Percentiles rank a stretch among this genome's conserved stretches.
Evolutionary conservation across 2,113 vertebrate genomes (phyloP).

Genomic region (Nipponia nippon): DNA sequence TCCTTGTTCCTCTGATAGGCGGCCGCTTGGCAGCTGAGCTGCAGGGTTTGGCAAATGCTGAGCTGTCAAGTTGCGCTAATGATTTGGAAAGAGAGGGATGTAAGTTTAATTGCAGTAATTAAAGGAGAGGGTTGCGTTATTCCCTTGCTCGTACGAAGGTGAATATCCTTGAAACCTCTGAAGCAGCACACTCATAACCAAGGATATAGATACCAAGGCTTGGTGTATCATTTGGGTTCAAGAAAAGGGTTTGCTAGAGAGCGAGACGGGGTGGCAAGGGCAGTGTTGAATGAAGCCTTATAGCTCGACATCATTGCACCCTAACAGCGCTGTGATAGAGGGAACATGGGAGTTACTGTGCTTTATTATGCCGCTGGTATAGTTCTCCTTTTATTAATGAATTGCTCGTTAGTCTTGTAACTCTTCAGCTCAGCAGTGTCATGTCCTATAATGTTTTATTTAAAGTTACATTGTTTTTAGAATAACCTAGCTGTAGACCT

Average conservation of each 20-base stretch:
- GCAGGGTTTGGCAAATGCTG: background rate
- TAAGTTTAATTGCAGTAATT: slow-evolving; percentile 48
- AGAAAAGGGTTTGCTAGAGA: background rate
- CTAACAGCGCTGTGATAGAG: background rate
- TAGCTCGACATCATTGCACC: background rate
- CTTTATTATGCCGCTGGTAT: background rate
- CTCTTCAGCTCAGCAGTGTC: background rate
- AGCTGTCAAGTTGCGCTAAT: slow-evolving; percentile 27
- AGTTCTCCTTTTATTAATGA: background rate
- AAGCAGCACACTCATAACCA: background rate
- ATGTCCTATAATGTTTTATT: background rate
- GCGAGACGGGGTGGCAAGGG: background rate
- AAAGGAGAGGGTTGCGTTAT: background rate
- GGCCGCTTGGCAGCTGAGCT: background rate
- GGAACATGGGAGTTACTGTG: background rate
- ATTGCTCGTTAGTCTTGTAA: background rate
- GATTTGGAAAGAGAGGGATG: slow-evolving; percentile 60
- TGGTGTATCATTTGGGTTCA: background rate
- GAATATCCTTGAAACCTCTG: background rate
- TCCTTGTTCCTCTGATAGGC: background rate
- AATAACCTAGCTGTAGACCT: background rate
- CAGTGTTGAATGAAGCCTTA: background rate
- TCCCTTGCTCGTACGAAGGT: background rate
- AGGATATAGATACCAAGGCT: background rate
- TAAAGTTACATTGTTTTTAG: background rate